phyloP scores from a whole-genome alignment of 2,888 invertebrate genomes.

The Ptilodon capucinus region DNA sequence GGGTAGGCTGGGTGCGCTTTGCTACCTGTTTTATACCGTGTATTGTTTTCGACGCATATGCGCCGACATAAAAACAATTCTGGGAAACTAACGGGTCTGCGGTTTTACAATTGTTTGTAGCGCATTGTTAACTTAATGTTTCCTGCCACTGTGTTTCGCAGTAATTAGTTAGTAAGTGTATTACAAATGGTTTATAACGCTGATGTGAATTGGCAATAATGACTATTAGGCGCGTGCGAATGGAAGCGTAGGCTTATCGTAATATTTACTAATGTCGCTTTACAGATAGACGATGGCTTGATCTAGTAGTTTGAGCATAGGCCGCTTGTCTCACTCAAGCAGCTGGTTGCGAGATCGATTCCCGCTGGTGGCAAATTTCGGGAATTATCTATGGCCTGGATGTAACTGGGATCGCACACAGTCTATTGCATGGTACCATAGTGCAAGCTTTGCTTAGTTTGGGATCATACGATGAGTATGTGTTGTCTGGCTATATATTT shows the following conservation, averaged over 20 bases:
- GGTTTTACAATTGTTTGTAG: conserved; percentile 66
- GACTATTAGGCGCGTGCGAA: not conserved
- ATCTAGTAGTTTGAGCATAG: no score
- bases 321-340: no score
- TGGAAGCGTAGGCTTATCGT: not conserved
- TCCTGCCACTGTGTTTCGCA: conserved; percentile 73
- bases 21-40: conserved; percentile 78
- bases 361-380: no score
- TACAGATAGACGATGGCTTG: no score
- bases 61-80: conserved; percentile 58
- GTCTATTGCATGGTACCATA: no score
- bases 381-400: no score
- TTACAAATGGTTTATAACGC: conserved; percentile 27
- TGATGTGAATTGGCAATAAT: not conserved
- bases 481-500: no score
- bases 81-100: conserved; percentile 63
- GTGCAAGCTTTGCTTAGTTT: no score
- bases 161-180: conserved; percentile 59
- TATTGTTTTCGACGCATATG: conserved; percentile 59
- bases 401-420: no score
- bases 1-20: conserved; percentile 78
- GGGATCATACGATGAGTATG: no score
- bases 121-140: conserved; percentile 54
- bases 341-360: no score
- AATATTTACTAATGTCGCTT: no score